These are phyloP conservation scores for Sebastes kiyomatsui DNA, from an alignment of 2,797 vertebrate species.

Conservation along the genomic window DNA sequence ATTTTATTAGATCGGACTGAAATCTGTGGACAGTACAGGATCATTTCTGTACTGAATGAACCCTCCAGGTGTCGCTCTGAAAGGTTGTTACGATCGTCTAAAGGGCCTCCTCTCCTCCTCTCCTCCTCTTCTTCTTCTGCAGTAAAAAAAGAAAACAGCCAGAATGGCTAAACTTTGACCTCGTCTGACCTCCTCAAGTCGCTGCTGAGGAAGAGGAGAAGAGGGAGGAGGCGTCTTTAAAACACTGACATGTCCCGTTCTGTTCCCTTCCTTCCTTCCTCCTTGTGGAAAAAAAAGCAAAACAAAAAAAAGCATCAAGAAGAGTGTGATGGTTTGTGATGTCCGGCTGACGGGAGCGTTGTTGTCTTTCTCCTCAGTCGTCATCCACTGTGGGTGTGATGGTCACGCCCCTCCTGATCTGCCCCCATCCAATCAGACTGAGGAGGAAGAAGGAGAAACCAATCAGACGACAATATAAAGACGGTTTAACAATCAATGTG, in stretches of 20 bases:
- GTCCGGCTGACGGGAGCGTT: background rate
- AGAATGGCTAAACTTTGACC: background rate
- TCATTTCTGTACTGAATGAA: conserved; percentile 21
- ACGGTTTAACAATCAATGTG: rapidly evolving
- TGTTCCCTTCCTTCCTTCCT: conserved; percentile 1
- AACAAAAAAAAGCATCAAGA: conserved; percentile 1
- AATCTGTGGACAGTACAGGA: conserved; percentile 52
- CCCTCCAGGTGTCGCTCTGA: background rate
- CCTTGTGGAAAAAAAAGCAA: conserved; percentile 5
- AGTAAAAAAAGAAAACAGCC: background rate
- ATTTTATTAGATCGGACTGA: conserved; percentile 72
- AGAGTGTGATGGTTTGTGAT: conserved; percentile 48
- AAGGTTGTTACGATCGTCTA: background rate
- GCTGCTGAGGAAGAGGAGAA: conserved; percentile 21
- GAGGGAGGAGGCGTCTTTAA: conserved; percentile 24
- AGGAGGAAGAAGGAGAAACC: background rate
- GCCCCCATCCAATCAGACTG: conserved; percentile 99
- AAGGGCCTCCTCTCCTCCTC: conserved; percentile 11
- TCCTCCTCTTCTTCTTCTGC: conserved; percentile 17
- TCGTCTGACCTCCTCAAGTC: background rate
- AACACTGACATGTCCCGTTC: conserved; percentile 18
- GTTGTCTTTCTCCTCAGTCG: conserved; percentile 83
- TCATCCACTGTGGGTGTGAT: conserved; percentile 98
- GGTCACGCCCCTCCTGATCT: conserved; percentile 99
- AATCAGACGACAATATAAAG: background rate